Evolutionary conservation across 2,888 invertebrate genomes (phyloP).

Genomic region (Melanophora roralis): DNA sequence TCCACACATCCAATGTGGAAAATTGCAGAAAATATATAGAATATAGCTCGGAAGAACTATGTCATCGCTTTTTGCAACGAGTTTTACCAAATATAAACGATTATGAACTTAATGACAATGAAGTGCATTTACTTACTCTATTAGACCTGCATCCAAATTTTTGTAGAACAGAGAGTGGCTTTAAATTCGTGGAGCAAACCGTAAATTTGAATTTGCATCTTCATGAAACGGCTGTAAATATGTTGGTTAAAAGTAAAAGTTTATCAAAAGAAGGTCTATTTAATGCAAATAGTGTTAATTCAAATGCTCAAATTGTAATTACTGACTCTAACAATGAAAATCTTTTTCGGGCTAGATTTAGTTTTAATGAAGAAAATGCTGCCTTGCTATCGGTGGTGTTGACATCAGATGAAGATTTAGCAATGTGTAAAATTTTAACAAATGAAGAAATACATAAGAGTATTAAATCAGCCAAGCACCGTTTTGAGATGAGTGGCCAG

Average conservation of each 20-base stretch:
- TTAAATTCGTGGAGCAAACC: neutral
- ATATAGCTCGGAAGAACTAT: constrained; percentile 34
- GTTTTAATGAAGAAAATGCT: constrained; percentile 34
- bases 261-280: neutral
- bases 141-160: constrained; percentile 38
- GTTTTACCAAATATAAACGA: constrained; percentile 39
- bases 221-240: neutral
- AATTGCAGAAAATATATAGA: constrained; percentile 13
- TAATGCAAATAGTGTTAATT: neutral
- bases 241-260: neutral
- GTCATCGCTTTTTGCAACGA: constrained; percentile 16
- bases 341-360: neutral
- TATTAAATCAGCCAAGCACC: constrained; percentile 7
- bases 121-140: constrained; percentile 21
- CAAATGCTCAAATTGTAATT: constrained; percentile 30
- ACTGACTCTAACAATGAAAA: neutral
- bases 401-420: constrained; percentile 15
- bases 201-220: neutral
- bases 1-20: constrained; percentile 1
- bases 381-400: constrained; percentile 33
- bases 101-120: constrained; percentile 32
- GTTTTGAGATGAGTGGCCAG: constrained; percentile 10
- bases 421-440: constrained; percentile 10
- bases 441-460: constrained; percentile 5
- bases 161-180: constrained; percentile 19